A percentile compares a stretch with the other conserved stretches of the same genome.
phyloP scores from a whole-genome alignment of 64 coral and sea anemone genomes.

The Dendronephthya gigantea region DNA sequence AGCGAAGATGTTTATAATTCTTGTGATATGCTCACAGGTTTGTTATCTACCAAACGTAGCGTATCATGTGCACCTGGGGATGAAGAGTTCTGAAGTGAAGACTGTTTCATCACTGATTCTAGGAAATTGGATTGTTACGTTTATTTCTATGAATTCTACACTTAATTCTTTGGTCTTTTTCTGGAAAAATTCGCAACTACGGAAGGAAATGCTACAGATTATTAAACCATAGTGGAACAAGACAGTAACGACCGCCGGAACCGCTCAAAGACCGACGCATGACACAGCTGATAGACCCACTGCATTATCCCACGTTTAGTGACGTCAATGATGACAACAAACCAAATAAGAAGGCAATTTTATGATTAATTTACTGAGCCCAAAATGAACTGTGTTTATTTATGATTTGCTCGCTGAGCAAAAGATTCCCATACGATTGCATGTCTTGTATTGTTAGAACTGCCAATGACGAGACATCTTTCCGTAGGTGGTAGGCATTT shows the following conservation, averaged over 20 bases:
- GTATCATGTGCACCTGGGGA: background rate
- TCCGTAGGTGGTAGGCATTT: too few relatives aligned
- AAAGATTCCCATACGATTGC: too few relatives aligned
- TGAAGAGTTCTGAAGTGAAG: background rate
- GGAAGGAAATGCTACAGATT: background rate
- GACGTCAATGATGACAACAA: too few relatives aligned
- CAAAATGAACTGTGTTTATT: too few relatives aligned
- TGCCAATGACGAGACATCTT: too few relatives aligned
- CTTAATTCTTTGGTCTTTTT: background rate
- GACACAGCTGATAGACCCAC: background rate
- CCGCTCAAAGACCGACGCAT: background rate
- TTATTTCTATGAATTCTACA: background rate
- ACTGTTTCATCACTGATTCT: background rate
- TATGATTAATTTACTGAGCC: too few relatives aligned
- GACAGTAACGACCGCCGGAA: background rate
- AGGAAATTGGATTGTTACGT: background rate
- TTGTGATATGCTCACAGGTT: background rate
- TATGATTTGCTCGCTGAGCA: too few relatives aligned
- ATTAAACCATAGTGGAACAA: background rate
- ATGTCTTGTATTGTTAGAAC: too few relatives aligned
- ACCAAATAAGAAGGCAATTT: too few relatives aligned
- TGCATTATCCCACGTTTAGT: too few relatives aligned
- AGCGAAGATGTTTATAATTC: background rate
- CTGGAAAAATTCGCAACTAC: background rate
- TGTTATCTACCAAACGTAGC: background rate